Conservation (phyloP, 64 coral and sea anemone genomes). For the Astreopora myriophthalma region DNA sequence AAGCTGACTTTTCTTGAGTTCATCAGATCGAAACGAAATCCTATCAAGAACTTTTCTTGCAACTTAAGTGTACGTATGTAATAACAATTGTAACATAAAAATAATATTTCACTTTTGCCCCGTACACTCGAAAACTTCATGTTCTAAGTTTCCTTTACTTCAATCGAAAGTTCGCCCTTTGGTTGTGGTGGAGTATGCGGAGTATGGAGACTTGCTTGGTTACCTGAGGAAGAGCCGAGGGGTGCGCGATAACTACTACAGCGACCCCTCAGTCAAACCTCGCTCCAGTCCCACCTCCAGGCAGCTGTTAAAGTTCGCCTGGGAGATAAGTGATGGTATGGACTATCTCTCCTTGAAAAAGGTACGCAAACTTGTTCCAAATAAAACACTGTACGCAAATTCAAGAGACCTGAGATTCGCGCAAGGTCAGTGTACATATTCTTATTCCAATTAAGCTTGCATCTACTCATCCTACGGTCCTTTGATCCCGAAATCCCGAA, state of each 20-base stretch:
- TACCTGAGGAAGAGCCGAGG: slow-evolving; percentile 76
- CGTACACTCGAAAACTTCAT: background rate
- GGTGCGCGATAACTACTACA: slow-evolving; percentile 62
- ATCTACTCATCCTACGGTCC: too few relatives aligned
- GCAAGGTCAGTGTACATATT: too few relatives aligned
- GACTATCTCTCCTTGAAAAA: slow-evolving; percentile 60
- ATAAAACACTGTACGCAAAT: too few relatives aligned
- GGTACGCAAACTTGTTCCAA: background rate
- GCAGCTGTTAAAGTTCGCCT: slow-evolving; percentile 50
- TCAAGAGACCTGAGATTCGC: too few relatives aligned
- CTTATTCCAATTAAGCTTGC: too few relatives aligned
- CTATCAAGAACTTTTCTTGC: too few relatives aligned
- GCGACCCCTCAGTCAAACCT: slow-evolving; percentile 5
- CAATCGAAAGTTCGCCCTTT: slow-evolving; percentile 24
- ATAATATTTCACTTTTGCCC: too few relatives aligned
- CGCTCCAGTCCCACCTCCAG: slow-evolving; percentile 29
- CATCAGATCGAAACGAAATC: too few relatives aligned
- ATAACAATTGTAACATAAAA: too few relatives aligned
- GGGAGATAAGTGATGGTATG: slow-evolving; percentile 75
- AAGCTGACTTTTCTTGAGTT: too few relatives aligned
- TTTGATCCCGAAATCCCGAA: too few relatives aligned
- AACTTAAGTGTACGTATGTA: too few relatives aligned
- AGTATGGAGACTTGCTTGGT: slow-evolving; percentile 73
- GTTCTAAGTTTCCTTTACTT: background rate
- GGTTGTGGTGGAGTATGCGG: slow-evolving; percentile 59